Percentiles rank a stretch among this genome's conserved stretches.
Conservation (phyloP, 2,888 invertebrate genomes). For the Machimus rusticus region DNA sequence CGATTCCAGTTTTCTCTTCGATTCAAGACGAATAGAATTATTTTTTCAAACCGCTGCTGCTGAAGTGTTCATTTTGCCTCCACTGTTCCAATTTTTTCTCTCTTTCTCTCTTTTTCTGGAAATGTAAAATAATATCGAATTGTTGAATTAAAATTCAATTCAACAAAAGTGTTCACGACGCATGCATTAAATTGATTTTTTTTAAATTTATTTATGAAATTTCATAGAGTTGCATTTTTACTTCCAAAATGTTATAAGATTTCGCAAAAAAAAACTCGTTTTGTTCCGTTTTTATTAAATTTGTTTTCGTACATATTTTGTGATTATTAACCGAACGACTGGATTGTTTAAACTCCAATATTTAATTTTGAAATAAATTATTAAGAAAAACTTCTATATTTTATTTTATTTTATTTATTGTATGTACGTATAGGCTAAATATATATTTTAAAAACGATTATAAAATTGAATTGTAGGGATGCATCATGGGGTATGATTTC, state of each 20-base stretch:
- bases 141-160: neutral
- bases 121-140: neutral
- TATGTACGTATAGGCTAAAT: neutral
- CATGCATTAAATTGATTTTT: neutral
- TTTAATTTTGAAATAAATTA: neutral
- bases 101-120: neutral
- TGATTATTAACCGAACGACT: constrained; percentile 40
- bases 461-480: too few relatives aligned
- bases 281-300: neutral
- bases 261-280: neutral
- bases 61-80: constrained; percentile 11
- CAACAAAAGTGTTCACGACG: neutral
- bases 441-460: too few relatives aligned
- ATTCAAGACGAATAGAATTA: neutral
- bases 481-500: too few relatives aligned
- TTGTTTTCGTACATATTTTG: neutral
- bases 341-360: constrained; percentile 25
- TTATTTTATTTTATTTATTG: neutral
- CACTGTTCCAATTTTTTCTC: neutral
- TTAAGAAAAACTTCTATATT: neutral
- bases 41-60: neutral
- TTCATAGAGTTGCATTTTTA: constrained; percentile 4
- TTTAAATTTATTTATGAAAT: neutral
- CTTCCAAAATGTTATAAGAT: neutral
- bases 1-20: constrained; percentile 32